Evolutionary conservation across 2,888 invertebrate genomes (phyloP).

Genomic region (Ganaspis brasiliensis): DNA sequence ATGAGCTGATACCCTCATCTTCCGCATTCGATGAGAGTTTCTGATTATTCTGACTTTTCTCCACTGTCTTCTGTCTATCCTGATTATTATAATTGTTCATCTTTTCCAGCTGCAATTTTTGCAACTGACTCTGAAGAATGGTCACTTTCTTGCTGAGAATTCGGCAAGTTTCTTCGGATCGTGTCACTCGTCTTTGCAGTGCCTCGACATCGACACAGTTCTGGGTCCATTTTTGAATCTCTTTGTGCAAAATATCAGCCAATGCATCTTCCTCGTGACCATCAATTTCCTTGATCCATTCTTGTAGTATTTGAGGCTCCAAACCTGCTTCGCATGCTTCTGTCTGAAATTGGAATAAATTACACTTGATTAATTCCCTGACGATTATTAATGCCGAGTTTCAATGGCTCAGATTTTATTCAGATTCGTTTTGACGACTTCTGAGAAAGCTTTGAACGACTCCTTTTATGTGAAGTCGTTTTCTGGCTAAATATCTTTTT

Average conservation of each 20-base stretch:
- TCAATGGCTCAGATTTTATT: conserved; percentile 9
- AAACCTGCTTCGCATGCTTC: conserved; percentile 79
- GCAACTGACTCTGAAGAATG: conserved; percentile 73
- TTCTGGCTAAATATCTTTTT: conserved; percentile 5
- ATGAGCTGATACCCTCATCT: conserved; percentile 94
- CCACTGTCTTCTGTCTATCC: conserved; percentile 75
- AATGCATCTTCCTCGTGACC: conserved; percentile 73
- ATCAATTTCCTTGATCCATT: conserved; percentile 75
- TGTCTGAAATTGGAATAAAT: conserved; percentile 65
- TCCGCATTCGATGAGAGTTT: conserved; percentile 88
- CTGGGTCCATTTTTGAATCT: conserved; percentile 89
- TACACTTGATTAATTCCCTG: conserved; percentile 1
- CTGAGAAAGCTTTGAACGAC: neutral
- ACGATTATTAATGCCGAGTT: conserved; percentile 17
- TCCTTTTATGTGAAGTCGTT: neutral
- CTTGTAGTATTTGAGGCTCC: conserved; percentile 76
- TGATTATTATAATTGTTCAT: conserved; percentile 69
- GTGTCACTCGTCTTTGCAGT: conserved; percentile 86
- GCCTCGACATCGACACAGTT: conserved; percentile 91
- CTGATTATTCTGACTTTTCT: conserved; percentile 47
- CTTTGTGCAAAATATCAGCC: conserved; percentile 80
- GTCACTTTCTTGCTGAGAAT: conserved; percentile 75
- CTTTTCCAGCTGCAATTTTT: conserved; percentile 72
- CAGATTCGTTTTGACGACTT: neutral
- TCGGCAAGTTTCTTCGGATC: conserved; percentile 83